Base-by-base conservation (phyloP, 2,113 vertebrate species). In the Nymphicus hollandicus region DNA sequence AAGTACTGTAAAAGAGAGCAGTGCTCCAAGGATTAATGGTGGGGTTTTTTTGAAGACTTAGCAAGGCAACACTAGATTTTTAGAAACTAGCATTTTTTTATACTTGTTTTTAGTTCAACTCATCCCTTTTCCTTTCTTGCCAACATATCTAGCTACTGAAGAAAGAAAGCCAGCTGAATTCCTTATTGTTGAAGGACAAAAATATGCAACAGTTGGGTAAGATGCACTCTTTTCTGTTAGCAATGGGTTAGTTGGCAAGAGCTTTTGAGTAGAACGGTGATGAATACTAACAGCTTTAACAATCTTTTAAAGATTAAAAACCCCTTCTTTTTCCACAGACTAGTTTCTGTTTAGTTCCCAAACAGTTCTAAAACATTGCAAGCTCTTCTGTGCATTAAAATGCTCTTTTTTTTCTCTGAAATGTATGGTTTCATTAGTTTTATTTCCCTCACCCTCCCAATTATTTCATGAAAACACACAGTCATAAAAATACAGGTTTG, bases 131-230 rank as follows among this genome's bases (percentile, higher is more conserved):
- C 29, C 25, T 96, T 95, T 92, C 89, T 96, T 96, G 35, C 53
- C 96, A 72, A 92, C 74, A 76, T 16, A 2, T 86, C 23, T 97
- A 99, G 99, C 96, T 97, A 64, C 97, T 31, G 98, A 99, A 91
- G 99, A 99, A 84, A 98, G 98, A 95, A 99, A 99, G 78, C 99
- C 99, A 44, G 53, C 97, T 7, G 99, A 99, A n/a, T 99, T 99
- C 77, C 98, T 99, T 85, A 94, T 98, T 58, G 98, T 99, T 6
- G 98, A 99, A 86, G 99, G 99, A 50, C 98, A 99, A 87, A 99
- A 98, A 70, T 99, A 99, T 63, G 98, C 99, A 41, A 99, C 99
- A 10, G 98, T 99, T n/a, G 99, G 99, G 99, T 99, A 97, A 96
- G 98, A 85, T 63, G 53, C 43, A 46, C 63, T 79, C 66, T 95